Evolutionary conservation across 2,113 vertebrate species (phyloP), one percentile per base, ranked within the genome.

Genomic region (Cinclus cinclus): DNA sequence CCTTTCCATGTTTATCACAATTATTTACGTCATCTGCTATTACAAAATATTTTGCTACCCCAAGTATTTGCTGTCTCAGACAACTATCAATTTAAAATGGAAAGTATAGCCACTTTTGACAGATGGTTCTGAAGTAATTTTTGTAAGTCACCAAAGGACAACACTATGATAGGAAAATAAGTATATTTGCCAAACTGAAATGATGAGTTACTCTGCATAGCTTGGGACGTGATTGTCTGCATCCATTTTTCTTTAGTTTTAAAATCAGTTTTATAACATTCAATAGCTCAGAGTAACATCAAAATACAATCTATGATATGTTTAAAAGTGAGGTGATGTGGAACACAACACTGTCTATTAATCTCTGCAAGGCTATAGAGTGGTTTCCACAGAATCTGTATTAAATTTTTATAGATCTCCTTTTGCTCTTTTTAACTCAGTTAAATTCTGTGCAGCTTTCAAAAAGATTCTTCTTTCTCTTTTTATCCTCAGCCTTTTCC

Each of bases 361-460:
- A 93, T 33, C 37, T 95, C 30, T 90, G 49, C 28, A 92, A 83
- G 12, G 17, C 33, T 88, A 83, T 76, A 81, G 71, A 96, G 79
- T 77, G 24, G 15, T 73, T 83, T 75, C 53, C 31, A 75, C 22
- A 41, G 37, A 78, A 85, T 82, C 37, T 24, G 58, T 68, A 93
- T 79, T 92, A 82, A 62, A 33, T 93, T 90, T 91, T 89, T 85
- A 89, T 82, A 68, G 52, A 87, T 50, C 19, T 41, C 7, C 55
- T 56, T 82, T 58, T 91, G 59, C 37, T 91, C 49, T 35, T 94
- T 85, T 94, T 70, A 92, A 76, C 62, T 90, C 41, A 46, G 92
- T 92, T 90, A 81, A 87, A 76, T 79, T 94, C 71, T 87, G 23
- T 75, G 47, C 41, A 88, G 77, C 46, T 70, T 81, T 81, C 52